Base-by-base conservation (phyloP, 2,113 vertebrate genomes). In the Dolichotis patagonum region DNA sequence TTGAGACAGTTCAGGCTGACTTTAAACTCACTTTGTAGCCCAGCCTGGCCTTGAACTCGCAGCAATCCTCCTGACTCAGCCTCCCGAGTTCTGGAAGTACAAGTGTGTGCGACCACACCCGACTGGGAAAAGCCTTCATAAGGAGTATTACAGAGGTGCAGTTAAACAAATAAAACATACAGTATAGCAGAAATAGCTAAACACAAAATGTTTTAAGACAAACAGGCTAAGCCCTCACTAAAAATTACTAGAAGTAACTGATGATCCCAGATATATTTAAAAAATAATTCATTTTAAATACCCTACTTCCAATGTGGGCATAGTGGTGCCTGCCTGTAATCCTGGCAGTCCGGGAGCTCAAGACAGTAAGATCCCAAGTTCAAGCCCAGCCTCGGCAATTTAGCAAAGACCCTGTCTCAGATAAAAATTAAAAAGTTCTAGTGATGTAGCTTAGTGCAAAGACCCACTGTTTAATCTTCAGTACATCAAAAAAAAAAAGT, bases 131-230 rank as follows among this genome's bases (percentile, higher is more conserved):
- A 20, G 92, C 14, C 13, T 38, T 80, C 92, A 77, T 73, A 63
- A 88, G 71, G 22, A 60, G 26, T 22, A 75, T 91, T 83, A 60
- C 12, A 56, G 26, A 86, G 78, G 58, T 32, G 38, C 54, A 17
- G 41, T 56, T 95, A 77, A 91, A 67, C n/a, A 91, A 97, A 77
- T 58, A 89, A 92, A 38, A 71, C 12, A 71, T 28, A 52, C 43
- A 60, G 35, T 83, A 1, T 26, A 91, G 49, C 73, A 85, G 86
- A 95, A 84, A 96, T 22, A n/a, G 26, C 65, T 93, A 88, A 94
- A 86, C 13, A 80, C 16, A 49, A 81, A 95, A 46, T 65, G 30
- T 67, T 89, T 82, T 91, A 90, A 95, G 56, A 62, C 46, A 95
- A 94, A 88, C 41, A 88, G 92, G 26, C 16, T 71, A 91, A 67